A percentile compares a stretch with the other conserved stretches of the same genome.
These are phyloP conservation scores for Notolabrus celidotus DNA, from an alignment of 2,797 vertebrate genomes.

Conservation along the genomic window DNA sequence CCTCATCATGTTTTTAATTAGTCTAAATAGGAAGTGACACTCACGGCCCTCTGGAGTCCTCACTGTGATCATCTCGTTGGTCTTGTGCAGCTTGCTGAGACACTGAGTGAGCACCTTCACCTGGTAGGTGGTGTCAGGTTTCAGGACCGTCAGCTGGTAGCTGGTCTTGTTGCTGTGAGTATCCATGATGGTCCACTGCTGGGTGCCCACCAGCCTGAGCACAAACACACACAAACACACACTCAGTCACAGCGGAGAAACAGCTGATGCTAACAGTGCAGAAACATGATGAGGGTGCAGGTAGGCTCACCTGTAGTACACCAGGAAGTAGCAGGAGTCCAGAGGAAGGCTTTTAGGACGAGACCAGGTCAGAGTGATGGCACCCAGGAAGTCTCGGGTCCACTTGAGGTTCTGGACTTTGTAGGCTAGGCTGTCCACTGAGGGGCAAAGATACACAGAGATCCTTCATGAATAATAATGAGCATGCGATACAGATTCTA, in stretches of 20 bases:
- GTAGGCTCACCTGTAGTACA: constrained; percentile 90
- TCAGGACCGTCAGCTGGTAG: constrained; percentile 89
- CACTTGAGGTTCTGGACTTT: constrained; percentile 97
- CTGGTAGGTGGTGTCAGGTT: constrained; percentile 94
- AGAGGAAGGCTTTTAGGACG: constrained; percentile 92
- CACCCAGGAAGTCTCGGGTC: constrained; percentile 90
- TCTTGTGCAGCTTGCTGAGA: constrained; percentile 91
- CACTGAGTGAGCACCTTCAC: constrained; percentile 96
- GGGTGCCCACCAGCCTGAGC: constrained; percentile 88
- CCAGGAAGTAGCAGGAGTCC: constrained; percentile 89
- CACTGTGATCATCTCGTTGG: constrained; percentile 91
- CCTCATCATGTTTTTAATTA: too few relatives aligned
- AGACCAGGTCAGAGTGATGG: constrained; percentile 92
- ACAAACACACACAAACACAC: neutral
- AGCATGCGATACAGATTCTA: neutral
- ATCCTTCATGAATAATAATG: neutral
- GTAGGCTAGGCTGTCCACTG: constrained; percentile 90
- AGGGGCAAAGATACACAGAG: neutral
- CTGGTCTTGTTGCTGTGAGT: constrained; percentile 96
- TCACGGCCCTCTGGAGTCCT: constrained; percentile 94
- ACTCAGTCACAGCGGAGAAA: neutral
- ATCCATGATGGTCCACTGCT: constrained; percentile 91
- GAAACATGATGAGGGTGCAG: neutral
- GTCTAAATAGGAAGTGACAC: constrained; percentile 75
- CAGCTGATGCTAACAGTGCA: neutral